Evolutionary conservation across 2,888 invertebrate species (phyloP).

Genomic region (Melanostoma mellinum): DNA sequence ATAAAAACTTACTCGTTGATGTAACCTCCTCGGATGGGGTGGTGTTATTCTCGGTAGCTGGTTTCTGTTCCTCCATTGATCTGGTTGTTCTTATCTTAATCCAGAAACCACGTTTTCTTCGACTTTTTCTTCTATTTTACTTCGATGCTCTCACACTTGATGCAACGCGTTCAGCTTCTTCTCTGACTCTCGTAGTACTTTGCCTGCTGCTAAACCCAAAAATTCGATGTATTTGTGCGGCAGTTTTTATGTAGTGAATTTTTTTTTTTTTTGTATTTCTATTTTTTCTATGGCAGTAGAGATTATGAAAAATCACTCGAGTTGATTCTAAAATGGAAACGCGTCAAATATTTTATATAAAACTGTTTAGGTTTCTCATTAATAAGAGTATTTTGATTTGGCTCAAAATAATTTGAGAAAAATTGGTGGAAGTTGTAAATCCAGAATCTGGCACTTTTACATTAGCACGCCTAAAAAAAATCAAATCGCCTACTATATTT

Average conservation of each 20-base stretch:
- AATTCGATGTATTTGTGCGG: conserved; percentile 49
- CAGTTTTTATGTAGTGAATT: neutral
- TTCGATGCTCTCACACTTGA: conserved; percentile 63
- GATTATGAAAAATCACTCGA: neutral
- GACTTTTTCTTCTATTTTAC: conserved; percentile 43
- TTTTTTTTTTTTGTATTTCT: conserved; percentile 16
- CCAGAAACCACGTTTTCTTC: conserved; percentile 70
- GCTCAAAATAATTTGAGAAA: conserved; percentile 17
- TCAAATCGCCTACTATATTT: conserved; percentile 67
- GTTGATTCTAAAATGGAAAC: conserved; percentile 8
- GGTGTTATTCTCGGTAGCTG: conserved; percentile 77
- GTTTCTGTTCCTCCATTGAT: conserved; percentile 73
- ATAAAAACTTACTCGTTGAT: conserved; percentile 80
- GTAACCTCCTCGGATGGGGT: conserved; percentile 80
- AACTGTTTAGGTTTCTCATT: neutral
- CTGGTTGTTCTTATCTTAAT: conserved; percentile 50
- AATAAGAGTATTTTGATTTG: too few species aligned
- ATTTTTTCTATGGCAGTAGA: conserved; percentile 9
- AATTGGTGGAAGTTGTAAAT: conserved; percentile 56
- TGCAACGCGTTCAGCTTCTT: conserved; percentile 64
- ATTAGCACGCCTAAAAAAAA: conserved; percentile 67
- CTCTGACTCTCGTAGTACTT: conserved; percentile 50
- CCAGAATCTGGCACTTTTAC: conserved; percentile 59
- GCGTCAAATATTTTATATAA: conserved; percentile 1
- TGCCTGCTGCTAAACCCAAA: conserved; percentile 44